phyloP scores from a whole-genome alignment of 1,140 invertebrate species.

The Rhagoletis zephyria region DNA sequence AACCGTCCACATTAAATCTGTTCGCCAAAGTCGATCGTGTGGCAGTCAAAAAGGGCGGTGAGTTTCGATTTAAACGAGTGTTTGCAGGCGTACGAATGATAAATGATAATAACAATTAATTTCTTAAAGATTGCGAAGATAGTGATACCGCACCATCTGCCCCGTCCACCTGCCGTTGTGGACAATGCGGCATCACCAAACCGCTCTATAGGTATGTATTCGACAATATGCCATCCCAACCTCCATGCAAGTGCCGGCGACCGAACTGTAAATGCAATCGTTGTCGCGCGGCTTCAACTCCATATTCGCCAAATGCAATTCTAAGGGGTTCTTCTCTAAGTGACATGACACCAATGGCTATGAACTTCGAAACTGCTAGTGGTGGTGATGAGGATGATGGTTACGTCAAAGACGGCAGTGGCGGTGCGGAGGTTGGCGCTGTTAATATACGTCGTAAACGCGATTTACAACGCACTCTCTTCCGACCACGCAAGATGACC shows the following conservation, averaged over 20 bases:
- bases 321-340: background rate
- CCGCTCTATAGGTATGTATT: conserved; percentile 67
- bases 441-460: conserved; percentile 60
- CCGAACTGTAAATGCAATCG: conserved; percentile 50
- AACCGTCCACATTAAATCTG: conserved; percentile 60
- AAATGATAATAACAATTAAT: conserved; percentile 16
- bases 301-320: conserved; percentile 13
- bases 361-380: background rate
- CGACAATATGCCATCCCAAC: background rate
- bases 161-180: conserved; percentile 59
- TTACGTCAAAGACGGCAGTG: conserved; percentile 4
- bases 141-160: conserved; percentile 52
- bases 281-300: background rate
- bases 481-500: conserved; percentile 41
- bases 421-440: conserved; percentile 10
- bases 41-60: conserved; percentile 64
- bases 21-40: conserved; percentile 68
- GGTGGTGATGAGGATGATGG: background rate
- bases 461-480: conserved; percentile 59
- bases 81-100: background rate
- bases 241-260: conserved; percentile 13
- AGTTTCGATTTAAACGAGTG: conserved; percentile 54
- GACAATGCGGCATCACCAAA: conserved; percentile 59
- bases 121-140: conserved; percentile 62
- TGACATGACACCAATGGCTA: background rate